Evolutionary conservation across 2,797 vertebrate genomes (phyloP), one percentile per base, ranked within the genome.

Genomic region (Danio choprae): DNA sequence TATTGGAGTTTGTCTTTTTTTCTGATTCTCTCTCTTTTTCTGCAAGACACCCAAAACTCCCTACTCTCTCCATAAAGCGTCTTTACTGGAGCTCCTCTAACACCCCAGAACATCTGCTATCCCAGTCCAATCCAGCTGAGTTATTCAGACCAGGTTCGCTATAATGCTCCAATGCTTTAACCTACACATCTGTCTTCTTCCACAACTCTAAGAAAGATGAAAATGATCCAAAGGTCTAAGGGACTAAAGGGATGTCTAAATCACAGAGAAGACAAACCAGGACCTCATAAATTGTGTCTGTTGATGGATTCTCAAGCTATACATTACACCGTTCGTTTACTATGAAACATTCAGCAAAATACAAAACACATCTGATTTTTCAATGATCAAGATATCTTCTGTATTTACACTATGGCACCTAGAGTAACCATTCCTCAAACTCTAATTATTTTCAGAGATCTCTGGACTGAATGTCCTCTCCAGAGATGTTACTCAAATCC

Each of bases 81-180:
- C 46, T 69, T 78, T 70, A 78, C 46, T 16, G 18, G 44, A 60
- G 43, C 55, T 41, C 64, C 79, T 79, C 62, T 62, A 70, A 75
- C 44, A 40, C 76, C 80, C 62, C 11, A 20, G 77, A 56, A 84
- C 86, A 88, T 84, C 87, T 91, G 88, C 78, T 82, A 71, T 71
- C 67, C 63, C 50, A 75, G 43, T 64, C 70, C 20, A 70, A 84
- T 55, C 50, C 65, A 80, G 81, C 59, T 11, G 72, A 50, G 63
- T 43, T 70, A 77, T 38, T 80, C 60, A 60, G 63, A 43, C 15
- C 16, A 41, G 7, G 29, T 77, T 46, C 2, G 48, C 29, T 22
- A 29, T 36, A 8, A 51, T 15, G 80, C 1, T 51, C 56, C 64
- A 13, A 84, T 81, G 82, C 85, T 55, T 41, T 20, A 40, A 79